These are phyloP conservation scores for Erynnis tages DNA, from an alignment of 2,888 invertebrate species.

Conservation along the genomic window DNA sequence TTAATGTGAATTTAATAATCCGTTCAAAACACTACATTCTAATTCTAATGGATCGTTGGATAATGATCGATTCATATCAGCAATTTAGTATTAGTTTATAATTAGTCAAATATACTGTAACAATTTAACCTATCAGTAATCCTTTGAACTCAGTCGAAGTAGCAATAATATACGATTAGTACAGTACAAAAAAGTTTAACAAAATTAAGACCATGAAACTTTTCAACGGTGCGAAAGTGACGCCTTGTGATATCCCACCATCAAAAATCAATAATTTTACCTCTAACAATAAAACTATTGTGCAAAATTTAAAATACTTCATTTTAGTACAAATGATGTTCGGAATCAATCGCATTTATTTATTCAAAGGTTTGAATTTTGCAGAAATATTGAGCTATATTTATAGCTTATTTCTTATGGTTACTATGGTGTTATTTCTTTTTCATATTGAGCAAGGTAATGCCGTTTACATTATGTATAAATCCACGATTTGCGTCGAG, in stretches of 20 bases:
- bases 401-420: not conserved
- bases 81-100: not conserved
- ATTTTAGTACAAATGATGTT: not conserved
- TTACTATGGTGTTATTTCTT: not conserved
- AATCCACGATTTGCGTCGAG: slow-evolving; percentile 43
- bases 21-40: not conserved
- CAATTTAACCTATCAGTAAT: too few species aligned
- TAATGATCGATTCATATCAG: not conserved
- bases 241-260: not conserved
- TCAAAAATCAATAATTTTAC: not conserved
- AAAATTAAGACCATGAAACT: not conserved
- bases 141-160: too few species aligned
- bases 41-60: not conserved
- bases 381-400: not conserved
- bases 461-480: slow-evolving; percentile 43
- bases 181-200: not conserved
- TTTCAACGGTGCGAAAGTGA: not conserved
- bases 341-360: slow-evolving; percentile 11
- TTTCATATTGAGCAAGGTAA: slow-evolving; percentile 18
- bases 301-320: not conserved
- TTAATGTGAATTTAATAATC: not conserved
- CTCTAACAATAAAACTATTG: not conserved
- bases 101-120: too few species aligned
- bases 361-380: not conserved
- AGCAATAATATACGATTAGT: too few species aligned